phyloP scores from a whole-genome alignment of 2,888 invertebrate genomes.

The Coenonympha glycerion region DNA sequence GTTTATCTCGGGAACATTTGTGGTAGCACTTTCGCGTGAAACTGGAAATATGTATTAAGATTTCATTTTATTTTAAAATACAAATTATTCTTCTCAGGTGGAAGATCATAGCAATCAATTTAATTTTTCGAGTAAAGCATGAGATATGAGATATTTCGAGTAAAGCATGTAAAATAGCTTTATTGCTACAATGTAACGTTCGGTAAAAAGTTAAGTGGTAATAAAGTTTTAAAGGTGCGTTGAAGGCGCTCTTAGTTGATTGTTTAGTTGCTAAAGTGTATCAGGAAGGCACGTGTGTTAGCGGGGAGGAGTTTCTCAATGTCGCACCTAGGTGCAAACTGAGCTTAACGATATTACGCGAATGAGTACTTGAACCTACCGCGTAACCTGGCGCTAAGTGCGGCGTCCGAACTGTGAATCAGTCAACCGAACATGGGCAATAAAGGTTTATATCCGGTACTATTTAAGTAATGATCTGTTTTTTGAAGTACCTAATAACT shows the following conservation, averaged over 20 bases:
- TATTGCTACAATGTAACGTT: too few species aligned
- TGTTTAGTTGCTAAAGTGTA: slow-evolving; percentile 7
- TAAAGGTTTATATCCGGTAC: too few species aligned
- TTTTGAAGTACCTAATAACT: too few species aligned
- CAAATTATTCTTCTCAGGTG: too few species aligned
- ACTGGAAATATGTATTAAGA: slow-evolving; percentile 1
- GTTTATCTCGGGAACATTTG: slow-evolving; percentile 36
- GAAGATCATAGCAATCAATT: too few species aligned
- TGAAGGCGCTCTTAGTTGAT: too few species aligned
- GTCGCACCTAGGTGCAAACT: slow-evolving; percentile 61
- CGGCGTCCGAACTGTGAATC: neutral
- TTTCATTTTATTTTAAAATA: neutral
- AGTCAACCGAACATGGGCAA: neutral
- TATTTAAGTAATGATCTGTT: too few species aligned
- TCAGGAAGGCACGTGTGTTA: slow-evolving; percentile 19
- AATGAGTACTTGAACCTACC: slow-evolving; percentile 1
- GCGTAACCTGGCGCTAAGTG: slow-evolving; percentile 25
- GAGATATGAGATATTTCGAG: too few species aligned
- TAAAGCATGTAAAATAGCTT: too few species aligned
- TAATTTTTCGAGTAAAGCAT: too few species aligned
- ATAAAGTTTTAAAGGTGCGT: neutral
- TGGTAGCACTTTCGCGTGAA: slow-evolving; percentile 30
- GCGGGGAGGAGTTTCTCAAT: slow-evolving; percentile 48
- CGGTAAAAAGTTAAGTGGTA: too few species aligned
- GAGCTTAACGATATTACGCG: slow-evolving; percentile 31